Percentiles rank a stretch among this genome's conserved stretches.
phyloP scores from a whole-genome alignment of 2,888 invertebrate genomes.

The Himalopsyche japonica region DNA sequence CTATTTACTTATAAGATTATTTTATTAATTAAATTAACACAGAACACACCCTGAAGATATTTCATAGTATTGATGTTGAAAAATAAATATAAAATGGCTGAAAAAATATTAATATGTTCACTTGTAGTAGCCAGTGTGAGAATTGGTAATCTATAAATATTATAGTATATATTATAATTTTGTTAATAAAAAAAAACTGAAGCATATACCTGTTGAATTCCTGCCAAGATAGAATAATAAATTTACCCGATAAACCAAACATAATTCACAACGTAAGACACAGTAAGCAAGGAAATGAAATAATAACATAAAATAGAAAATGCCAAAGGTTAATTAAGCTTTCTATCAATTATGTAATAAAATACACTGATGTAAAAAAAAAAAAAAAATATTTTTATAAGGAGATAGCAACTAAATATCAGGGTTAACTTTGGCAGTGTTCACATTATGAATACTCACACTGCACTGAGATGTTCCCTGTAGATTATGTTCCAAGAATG shows the following conservation, averaged over 20 bases:
- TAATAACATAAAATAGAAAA: background rate
- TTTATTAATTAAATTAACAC: too few species aligned
- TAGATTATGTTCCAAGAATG: conserved; percentile 39
- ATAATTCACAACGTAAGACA: background rate
- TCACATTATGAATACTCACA: conserved; percentile 69
- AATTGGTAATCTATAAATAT: too few species aligned
- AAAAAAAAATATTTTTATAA: background rate
- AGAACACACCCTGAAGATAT: too few species aligned
- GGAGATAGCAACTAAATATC: background rate
- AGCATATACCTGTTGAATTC: conserved; percentile 11
- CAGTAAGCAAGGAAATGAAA: background rate
- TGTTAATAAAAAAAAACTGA: background rate
- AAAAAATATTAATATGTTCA: too few species aligned
- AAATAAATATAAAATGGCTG: too few species aligned
- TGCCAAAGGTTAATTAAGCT: background rate
- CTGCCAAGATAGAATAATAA: conserved; percentile 9
- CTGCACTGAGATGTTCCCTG: conserved; percentile 91
- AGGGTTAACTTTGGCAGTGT: background rate
- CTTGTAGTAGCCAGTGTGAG: too few species aligned
- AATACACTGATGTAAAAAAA: too few species aligned
- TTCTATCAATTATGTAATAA: background rate
- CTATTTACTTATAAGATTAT: too few species aligned
- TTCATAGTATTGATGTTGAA: too few species aligned
- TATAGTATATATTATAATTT: too few species aligned
- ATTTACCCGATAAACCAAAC: background rate